Evolutionary conservation across 2,888 invertebrate species (phyloP).

Genomic region (Acanthoscelides obtectus): DNA sequence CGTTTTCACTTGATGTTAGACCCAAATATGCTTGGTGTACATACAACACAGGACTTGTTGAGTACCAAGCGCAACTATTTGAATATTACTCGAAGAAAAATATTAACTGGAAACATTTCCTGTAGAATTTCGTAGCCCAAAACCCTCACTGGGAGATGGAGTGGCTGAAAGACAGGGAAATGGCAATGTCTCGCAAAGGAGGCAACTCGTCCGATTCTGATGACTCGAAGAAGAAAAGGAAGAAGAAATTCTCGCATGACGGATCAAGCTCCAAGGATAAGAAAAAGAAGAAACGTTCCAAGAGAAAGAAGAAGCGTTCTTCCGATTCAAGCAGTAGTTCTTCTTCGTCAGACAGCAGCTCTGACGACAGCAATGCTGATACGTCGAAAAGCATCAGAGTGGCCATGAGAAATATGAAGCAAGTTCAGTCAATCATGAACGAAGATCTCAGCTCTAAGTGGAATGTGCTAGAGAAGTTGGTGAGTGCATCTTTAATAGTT

Average conservation of each 20-base stretch:
- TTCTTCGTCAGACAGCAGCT: slow-evolving; percentile 46
- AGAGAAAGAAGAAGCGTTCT: slow-evolving; percentile 38
- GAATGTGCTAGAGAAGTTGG: slow-evolving; percentile 45
- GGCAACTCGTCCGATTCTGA: slow-evolving; percentile 27
- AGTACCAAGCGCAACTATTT: no score
- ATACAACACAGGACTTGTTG: no score
- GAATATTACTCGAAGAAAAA: no score
- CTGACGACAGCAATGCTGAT: slow-evolving; percentile 43
- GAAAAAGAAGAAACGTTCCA: slow-evolving; percentile 53
- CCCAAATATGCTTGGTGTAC: no score
- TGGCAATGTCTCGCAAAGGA: slow-evolving; percentile 38
- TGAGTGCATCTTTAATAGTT: slow-evolving; percentile 28
- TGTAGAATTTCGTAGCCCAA: slow-evolving; percentile 73
- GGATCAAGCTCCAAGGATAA: slow-evolving; percentile 42
- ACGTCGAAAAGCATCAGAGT: slow-evolving; percentile 60
- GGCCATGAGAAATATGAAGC: slow-evolving; percentile 57
- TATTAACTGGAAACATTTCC: no score
- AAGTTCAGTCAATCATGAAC: slow-evolving; percentile 49
- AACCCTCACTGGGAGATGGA: slow-evolving; percentile 86
- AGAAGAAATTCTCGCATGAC: slow-evolving; percentile 29
- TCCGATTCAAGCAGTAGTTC: slow-evolving; percentile 47
- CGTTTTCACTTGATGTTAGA: no score
- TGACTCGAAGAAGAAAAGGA: slow-evolving; percentile 29
- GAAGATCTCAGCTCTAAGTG: slow-evolving; percentile 46
- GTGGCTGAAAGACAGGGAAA: slow-evolving; percentile 75